phyloP scores from a whole-genome alignment of 2,797 vertebrate genomes.

The Spinus olivaceus region DNA sequence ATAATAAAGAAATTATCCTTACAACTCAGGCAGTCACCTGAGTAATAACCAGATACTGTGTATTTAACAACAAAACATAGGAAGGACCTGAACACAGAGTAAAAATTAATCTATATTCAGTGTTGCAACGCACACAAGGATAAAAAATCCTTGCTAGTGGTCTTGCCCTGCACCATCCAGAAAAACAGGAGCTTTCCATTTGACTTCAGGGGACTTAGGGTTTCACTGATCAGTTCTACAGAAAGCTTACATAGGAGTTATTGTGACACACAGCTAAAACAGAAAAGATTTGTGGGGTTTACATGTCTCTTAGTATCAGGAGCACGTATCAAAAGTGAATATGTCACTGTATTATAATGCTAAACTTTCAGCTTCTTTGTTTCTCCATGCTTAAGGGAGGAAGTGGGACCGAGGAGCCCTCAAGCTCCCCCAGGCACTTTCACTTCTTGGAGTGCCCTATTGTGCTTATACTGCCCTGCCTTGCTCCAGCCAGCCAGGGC shows the following conservation, averaged over 20 bases:
- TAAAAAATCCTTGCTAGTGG: background rate
- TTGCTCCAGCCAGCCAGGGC: accelerated
- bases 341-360: background rate
- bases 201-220: background rate
- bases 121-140: background rate
- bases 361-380: background rate
- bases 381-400: background rate
- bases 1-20: too few species aligned
- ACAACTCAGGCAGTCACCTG: background rate
- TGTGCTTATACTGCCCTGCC: background rate
- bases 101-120: background rate
- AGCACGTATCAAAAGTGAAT: background rate
- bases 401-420: background rate
- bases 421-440: background rate
- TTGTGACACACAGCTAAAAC: background rate
- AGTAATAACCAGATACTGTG: background rate
- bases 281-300: slow-evolving; percentile 12
- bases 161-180: background rate
- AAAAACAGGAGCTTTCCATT: background rate
- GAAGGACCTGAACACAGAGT: background rate
- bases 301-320: background rate
- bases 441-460: background rate
- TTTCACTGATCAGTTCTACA: background rate
- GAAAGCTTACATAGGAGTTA: background rate
- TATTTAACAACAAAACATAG: background rate